Conservation (phyloP, 1,140 invertebrate species). For the Limonius californicus region DNA sequence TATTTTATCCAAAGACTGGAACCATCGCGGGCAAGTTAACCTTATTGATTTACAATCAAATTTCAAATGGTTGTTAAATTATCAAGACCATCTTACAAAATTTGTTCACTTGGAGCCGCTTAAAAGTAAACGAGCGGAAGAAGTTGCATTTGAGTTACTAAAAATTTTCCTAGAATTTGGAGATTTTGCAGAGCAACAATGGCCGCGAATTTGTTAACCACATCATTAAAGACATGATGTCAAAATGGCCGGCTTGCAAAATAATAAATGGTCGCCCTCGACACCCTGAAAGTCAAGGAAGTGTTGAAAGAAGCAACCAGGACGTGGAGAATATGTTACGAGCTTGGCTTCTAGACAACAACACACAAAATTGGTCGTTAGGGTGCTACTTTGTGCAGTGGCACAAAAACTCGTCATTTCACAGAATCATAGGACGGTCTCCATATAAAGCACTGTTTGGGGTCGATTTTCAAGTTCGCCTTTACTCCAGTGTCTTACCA, state of each 20-base stretch:
- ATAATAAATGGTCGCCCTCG: slow-evolving; percentile 42
- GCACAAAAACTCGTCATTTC: slow-evolving; percentile 34
- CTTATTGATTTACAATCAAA: too few relatives aligned
- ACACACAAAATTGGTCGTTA: slow-evolving; percentile 28
- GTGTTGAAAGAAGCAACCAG: slow-evolving; percentile 32
- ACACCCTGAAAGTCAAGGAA: slow-evolving; percentile 34
- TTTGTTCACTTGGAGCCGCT: too few relatives aligned
- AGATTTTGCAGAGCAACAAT: too few relatives aligned
- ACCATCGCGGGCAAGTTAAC: too few relatives aligned
- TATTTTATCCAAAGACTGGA: too few relatives aligned
- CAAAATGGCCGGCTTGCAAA: slow-evolving; percentile 39
- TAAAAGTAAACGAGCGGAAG: too few relatives aligned
- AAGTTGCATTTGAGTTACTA: too few relatives aligned
- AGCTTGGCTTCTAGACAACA: slow-evolving; percentile 24
- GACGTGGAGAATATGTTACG: slow-evolving; percentile 27
- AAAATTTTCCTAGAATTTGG: too few relatives aligned
- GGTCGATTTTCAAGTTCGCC: slow-evolving; percentile 23
- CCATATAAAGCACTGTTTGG: slow-evolving; percentile 35
- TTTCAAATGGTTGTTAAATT: too few relatives aligned
- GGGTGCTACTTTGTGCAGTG: slow-evolving; percentile 34
- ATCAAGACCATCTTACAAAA: too few relatives aligned
- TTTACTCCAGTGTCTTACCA: slow-evolving; percentile 32
- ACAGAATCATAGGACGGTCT: slow-evolving; percentile 28
- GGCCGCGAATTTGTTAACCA: slow-evolving; percentile 22
- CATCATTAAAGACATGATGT: slow-evolving; percentile 35